Base-by-base conservation (phyloP, 1,140 invertebrate genomes). In the Oreohelix idahoensis region DNA sequence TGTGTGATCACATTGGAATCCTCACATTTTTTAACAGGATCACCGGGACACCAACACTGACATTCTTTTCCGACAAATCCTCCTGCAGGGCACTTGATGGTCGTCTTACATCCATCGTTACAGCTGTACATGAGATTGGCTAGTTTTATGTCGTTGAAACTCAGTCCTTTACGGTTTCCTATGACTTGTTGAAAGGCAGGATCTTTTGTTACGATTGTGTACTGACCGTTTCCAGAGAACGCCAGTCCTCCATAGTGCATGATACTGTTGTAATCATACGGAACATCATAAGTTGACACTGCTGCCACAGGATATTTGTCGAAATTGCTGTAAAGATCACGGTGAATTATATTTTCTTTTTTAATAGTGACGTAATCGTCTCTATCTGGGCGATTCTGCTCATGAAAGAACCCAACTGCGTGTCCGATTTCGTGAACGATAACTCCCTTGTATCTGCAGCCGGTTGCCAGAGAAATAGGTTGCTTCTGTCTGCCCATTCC, bases 251-350 rank as follows among this genome's bases (percentile, higher is more conserved):
- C 97, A 91, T 99, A 99, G 90, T 99, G 98, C 98, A 99, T 99
- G 83, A 99, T 98, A 70, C 90, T 91, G 17, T 45, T 42, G 86
- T 98, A 99, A 91, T 99, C 98, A 88, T 99, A 99, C 0, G 96
- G 95, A 83, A 97, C 94, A 0, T 96, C 97, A 39, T 98, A 93
- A 0, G 97, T 98, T 87, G 99, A 97, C 0, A 99, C 97, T 92
- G 98, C 97, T 84, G 97, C 97, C 4, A 96, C 95, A 15, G 96
- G 97, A 45, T 98, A 93, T 92, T 98, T 99, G 89, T 99, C 98
- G 93, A 99, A 99, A 92, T 99, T 99, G 92, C 98, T 99, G 88
- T 98, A 29, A 0, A 87, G 45, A 35, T 71, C 53, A 11, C 81
- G 36, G 0, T 63, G 79, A 86, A 23, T 26, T 5, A 90, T 85